Conservation (phyloP, 2,888 invertebrate species). For the Drosophila hamatofila region DNA sequence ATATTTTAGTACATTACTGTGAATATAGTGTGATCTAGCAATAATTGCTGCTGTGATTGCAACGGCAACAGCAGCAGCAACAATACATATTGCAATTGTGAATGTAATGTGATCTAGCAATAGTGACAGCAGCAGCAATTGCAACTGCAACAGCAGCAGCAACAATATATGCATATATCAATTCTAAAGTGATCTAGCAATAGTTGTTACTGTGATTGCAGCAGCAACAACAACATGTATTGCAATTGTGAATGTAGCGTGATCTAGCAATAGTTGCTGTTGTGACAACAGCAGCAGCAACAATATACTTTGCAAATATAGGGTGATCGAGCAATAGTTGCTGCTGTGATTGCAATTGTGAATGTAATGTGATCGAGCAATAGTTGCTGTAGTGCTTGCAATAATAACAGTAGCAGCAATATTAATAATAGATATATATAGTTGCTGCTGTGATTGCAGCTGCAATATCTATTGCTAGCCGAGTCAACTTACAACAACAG, state of each 20-base stretch:
- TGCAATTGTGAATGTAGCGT: background rate
- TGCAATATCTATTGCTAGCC: constrained; percentile 1
- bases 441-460: background rate
- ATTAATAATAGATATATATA: constrained; percentile 1
- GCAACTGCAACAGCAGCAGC: background rate
- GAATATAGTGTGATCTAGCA: background rate
- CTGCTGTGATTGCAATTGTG: no score
- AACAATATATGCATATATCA: background rate
- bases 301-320: background rate
- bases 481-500: constrained; percentile 2
- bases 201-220: background rate
- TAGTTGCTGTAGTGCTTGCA: no score
- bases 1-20: background rate
- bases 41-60: background rate
- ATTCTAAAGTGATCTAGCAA: background rate
- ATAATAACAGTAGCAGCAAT: background rate
- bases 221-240: background rate
- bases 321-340: no score
- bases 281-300: background rate
- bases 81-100: background rate
- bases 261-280: background rate
- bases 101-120: background rate
- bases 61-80: background rate
- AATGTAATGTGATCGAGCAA: no score
- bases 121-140: background rate